Base-by-base conservation (phyloP, 2,113 vertebrate species). In the Antigone vipio region DNA sequence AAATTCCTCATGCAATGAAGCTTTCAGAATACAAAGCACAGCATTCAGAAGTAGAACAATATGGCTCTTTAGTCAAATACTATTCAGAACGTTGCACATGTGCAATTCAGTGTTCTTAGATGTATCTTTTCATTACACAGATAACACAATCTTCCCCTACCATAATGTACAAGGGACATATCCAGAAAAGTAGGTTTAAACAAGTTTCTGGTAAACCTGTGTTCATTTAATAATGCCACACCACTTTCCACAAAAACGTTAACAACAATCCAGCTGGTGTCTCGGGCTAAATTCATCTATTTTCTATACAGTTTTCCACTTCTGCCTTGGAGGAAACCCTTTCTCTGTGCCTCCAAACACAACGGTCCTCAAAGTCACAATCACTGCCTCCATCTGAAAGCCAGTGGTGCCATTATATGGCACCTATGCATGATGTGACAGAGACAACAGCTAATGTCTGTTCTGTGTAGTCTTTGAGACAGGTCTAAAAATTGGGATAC, bases 321-420 rank as follows among this genome's bases (percentile, higher is more conserved):
- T 66, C 56, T 50, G 59, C 32, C 56, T 85, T 71, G 29, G 58
- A 76, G 22, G 7, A 96, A 75, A 63, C 35, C 34, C 9, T 6
- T 75, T 47, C 29, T 71, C 17, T 55, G 23, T 38, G 44, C 9
- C 60, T 88, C 24, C 14, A 76, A 89, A 67, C 34, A 58, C 27
- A 86, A 68, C 0, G 0, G 23, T 15, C 47, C 52, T 81, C 35
- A 12, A 55, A 75, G n/a, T 20, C 1, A 1, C 24, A 15, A n/a
- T 3, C 38, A 38, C 9, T 27, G 71, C 5, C 20, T 72, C 38
- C 20, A 50, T 11, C 32, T 52, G 49, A 79, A 79, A 85, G 32
- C 22, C 67, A 75, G 40, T 35, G n/a, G 15, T 82, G 58, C 62
- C 58, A 67, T 67, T 14, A 59, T 2, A 21, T 0, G 0, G 64